A percentile compares a stretch with the other conserved stretches of the same genome.
These are phyloP conservation scores for Lipotes vexillifer DNA, from an alignment of 2,113 vertebrate genomes.

Conservation along the genomic window DNA sequence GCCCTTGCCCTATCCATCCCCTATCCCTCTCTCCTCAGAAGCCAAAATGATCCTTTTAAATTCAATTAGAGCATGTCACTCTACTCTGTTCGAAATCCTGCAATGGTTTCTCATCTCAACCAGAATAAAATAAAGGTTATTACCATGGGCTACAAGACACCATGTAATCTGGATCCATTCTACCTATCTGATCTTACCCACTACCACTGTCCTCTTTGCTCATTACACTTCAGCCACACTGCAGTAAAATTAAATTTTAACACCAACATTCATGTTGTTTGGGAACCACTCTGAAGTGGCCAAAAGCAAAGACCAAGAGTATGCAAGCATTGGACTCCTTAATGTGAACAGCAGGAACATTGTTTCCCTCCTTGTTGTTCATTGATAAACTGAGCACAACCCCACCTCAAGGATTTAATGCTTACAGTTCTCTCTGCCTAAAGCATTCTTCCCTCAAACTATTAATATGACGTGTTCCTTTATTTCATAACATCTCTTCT, in stretches of 20 bases:
- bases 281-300: background rate
- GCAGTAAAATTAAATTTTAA: constrained; percentile 27
- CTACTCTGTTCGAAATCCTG: background rate
- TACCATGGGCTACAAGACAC: background rate
- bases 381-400: background rate
- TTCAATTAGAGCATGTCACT: background rate
- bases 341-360: background rate
- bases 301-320: background rate
- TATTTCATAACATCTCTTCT: background rate
- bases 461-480: background rate
- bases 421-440: background rate
- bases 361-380: background rate
- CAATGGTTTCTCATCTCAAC: background rate
- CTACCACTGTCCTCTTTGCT: background rate
- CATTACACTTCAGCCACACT: background rate
- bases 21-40: background rate
- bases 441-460: background rate
- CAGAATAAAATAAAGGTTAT: constrained; percentile 14
- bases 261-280: background rate
- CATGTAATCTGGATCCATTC: background rate
- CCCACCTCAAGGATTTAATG: background rate
- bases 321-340: background rate
- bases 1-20: background rate
- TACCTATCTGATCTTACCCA: background rate
- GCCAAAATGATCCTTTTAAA: constrained; percentile 1